Evolutionary conservation across 2,113 vertebrate species (phyloP).

Genomic region (Periophthalmus modestus): DNA sequence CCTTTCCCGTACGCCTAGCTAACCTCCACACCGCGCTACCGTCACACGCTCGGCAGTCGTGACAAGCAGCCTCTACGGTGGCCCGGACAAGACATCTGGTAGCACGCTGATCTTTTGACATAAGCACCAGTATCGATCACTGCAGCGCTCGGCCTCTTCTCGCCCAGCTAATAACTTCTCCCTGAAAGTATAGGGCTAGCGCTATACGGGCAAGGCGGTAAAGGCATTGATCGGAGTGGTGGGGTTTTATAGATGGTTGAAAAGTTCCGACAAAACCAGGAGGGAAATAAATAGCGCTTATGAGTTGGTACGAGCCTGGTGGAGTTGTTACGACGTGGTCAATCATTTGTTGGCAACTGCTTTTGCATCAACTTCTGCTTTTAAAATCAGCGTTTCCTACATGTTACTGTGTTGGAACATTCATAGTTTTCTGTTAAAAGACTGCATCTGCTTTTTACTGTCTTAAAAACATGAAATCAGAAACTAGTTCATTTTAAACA

Average conservation of each 20-base stretch:
- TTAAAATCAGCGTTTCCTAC: too few species aligned
- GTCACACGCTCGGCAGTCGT: conserved; percentile 6
- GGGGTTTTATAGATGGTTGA: conserved; percentile 13
- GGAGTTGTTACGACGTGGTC: background rate
- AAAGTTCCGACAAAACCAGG: conserved; percentile 25
- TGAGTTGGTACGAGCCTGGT: conserved; percentile 18
- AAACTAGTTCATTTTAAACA: too few species aligned
- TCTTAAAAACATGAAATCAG: too few species aligned
- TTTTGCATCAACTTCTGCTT: background rate
- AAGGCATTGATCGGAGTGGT: conserved; percentile 20
- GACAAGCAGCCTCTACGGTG: conserved; percentile 11
- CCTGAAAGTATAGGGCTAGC: background rate
- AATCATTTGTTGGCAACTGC: background rate
- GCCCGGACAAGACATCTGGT: conserved; percentile 19
- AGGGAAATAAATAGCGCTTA: conserved; percentile 12
- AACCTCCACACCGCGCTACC: background rate
- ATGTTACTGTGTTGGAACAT: too few species aligned
- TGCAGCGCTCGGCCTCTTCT: conserved; percentile 21
- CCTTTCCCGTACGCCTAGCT: conserved; percentile 23
- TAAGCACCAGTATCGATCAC: conserved; percentile 42
- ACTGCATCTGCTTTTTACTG: too few species aligned
- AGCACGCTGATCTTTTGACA: conserved; percentile 50
- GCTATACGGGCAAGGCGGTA: background rate
- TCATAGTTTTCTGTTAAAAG: too few species aligned
- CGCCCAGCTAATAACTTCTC: conserved; percentile 24